Evolutionary conservation across 2,888 invertebrate genomes (phyloP), one percentile per base, ranked within the genome.

Genomic region (Zootermopsis nevadensis): DNA sequence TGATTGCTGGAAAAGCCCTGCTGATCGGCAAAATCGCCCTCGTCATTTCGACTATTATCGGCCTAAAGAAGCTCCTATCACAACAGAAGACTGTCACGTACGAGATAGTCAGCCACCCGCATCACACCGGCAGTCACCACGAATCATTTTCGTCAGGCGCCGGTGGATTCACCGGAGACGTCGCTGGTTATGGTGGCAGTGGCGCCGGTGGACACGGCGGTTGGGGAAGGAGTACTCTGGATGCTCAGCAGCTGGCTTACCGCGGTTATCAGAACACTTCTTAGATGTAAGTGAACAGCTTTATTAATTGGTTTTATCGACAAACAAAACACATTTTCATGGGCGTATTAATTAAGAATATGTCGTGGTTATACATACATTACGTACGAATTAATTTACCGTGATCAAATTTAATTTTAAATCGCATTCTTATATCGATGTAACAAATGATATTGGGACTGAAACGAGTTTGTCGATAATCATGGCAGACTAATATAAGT

Each of bases 21-120:
- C 89, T 96, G 86, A 94, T 96, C 87, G 96, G 96, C 88, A 96
- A 96, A 90, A 93, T 96, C 87, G 96, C 96, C 42, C 91, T 96
- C 85, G 95, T 96, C 76, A 91, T 96, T 77, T 95, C 96, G 0
- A 94, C 95, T 81, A 94, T 96, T 84, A 96, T 96, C 87, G 96
- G 96, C 4, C 90, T 96, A 89, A 96, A 96, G 92, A 96, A 96
- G 89, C 90, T 96, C 80, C 89, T 96, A 86, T 94, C 94, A 8
- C 72, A 96, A 89, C 94, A 95, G 90, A 96, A 96, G 88, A 96
- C 96, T 88, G 96, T 96, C 85, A 96, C 96, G 7, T 96, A 96
- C 88, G 96, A 96, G 88, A 96, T 96, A 55, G 95, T 96, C 0
- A 93, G 95, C 0, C 96, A 96, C 89, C 96, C 96, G 82, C 96